Base-by-base conservation (phyloP, 2,888 invertebrate genomes). In the Drosophila anceps region DNA sequence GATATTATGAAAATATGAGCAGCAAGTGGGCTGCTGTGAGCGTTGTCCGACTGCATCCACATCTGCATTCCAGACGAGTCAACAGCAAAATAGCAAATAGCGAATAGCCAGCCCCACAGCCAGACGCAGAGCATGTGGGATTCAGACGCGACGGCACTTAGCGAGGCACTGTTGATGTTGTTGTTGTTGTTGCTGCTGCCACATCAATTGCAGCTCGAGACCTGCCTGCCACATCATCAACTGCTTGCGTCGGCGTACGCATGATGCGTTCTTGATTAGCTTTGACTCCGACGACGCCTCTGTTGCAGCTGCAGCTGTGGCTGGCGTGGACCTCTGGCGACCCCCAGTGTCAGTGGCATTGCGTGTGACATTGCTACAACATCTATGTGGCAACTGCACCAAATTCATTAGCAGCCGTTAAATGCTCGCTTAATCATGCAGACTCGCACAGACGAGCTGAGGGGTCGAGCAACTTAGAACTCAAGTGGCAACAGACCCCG, bases 371-470 rank as follows among this genome's bases (percentile, higher is more conserved):
- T 84, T 87, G 76, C 76, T 59, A 79, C 78, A 74, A 69, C 81
- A 50, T 68, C 78, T 64, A 50, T 53, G 73, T 77, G 72, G 60
- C 77, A 66, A 65, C 70, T 76, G 88, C 84, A 88, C 82, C 84
- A 83, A 81, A 88, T 88, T 87, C 89, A 88, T 88, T 87, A 87
- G 87, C 79, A 86, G 87, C 83, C 87, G 79, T 85, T 88, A 88
- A 88, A 89, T 89, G 88, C 83, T 82, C 89, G 74, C 78, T 88
- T 85, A 83, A 89, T 88, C 89, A 89, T 82, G 24, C 54, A 24
- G 27, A 27, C n/a, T 27, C n/a, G 10, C 27, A 9, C n/a, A 10
- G 24, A 20, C 33, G 65, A 50, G 64, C 57, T 41, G 58, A 24
- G 70, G 59, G 54, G 58, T 46, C 51, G 29, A 53, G 44, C 51